Evolutionary conservation across 2,113 vertebrate genomes (phyloP).

Genomic region (Syngnathus floridae): DNA sequence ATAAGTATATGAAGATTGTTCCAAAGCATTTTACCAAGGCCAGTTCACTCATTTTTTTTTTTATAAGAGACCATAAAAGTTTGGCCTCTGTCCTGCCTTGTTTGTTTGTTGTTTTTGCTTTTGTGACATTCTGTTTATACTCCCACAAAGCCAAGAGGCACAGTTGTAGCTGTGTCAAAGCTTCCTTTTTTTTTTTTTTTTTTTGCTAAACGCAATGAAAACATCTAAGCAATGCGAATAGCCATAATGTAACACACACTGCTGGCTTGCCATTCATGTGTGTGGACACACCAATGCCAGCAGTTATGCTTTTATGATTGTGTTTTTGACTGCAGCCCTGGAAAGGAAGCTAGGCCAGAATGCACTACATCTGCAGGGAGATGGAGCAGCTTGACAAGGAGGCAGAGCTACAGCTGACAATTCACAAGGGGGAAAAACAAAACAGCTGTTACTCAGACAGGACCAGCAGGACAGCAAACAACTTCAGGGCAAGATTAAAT

Average conservation of each 20-base stretch:
- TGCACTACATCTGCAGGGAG: constrained; percentile 54
- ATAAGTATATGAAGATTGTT: not conserved
- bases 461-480: constrained; percentile 62
- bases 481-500: constrained; percentile 64
- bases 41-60: constrained; percentile 6
- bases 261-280: not conserved
- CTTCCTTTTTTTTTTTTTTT: not conserved
- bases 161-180: not conserved
- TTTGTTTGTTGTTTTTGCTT: constrained; percentile 1
- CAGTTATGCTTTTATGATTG: constrained; percentile 8
- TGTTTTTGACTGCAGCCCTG: constrained; percentile 69
- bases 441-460: constrained; percentile 70
- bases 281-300: not conserved
- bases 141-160: not conserved
- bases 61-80: constrained; percentile 9
- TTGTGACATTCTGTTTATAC: not conserved
- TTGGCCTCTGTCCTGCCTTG: not conserved
- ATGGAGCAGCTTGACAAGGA: constrained; percentile 69
- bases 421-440: constrained; percentile 72
- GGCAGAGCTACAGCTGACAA: constrained; percentile 67
- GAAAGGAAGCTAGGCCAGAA: constrained; percentile 65
- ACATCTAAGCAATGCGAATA: not conserved
- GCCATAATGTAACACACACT: not conserved
- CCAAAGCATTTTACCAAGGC: constrained; percentile 14
- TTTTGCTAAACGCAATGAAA: not conserved